A percentile compares a stretch with the other conserved stretches of the same genome.
phyloP scores from a whole-genome alignment of 2,888 invertebrate species.

The Chaetogeoica ovagalla region DNA sequence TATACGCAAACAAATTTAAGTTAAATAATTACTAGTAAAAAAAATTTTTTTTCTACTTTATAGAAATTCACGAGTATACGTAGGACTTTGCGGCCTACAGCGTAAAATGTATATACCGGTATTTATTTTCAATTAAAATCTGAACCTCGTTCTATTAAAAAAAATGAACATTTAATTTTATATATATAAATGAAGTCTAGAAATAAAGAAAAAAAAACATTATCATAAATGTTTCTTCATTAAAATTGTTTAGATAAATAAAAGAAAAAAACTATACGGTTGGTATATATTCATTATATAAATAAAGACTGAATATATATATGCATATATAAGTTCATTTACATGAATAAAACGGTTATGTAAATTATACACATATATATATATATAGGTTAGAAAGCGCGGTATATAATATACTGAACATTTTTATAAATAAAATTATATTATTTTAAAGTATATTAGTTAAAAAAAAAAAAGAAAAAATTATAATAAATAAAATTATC shows the following conservation, averaged over 20 bases:
- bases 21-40: too few relatives aligned
- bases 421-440: not conserved
- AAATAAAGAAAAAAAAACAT: not conserved
- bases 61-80: too few relatives aligned
- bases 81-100: too few relatives aligned
- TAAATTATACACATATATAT: not conserved
- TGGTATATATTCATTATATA: not conserved
- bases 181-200: not conserved
- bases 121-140: not conserved
- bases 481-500: not conserved
- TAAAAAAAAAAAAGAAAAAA: not conserved
- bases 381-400: not conserved
- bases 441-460: not conserved
- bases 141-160: slow-evolving; percentile 14
- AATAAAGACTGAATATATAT: not conserved
- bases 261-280: not conserved
- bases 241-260: not conserved
- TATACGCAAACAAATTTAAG: too few relatives aligned
- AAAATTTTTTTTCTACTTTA: too few relatives aligned
- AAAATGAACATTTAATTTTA: slow-evolving; percentile 9
- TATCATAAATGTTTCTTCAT: not conserved
- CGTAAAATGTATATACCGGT: too few relatives aligned
- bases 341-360: not conserved
- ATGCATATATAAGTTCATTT: not conserved
- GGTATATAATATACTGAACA: not conserved